Percentiles rank a stretch among this genome's conserved stretches.
phyloP scores from a whole-genome alignment of 2,797 vertebrate genomes.

The Phataginus tricuspis region DNA sequence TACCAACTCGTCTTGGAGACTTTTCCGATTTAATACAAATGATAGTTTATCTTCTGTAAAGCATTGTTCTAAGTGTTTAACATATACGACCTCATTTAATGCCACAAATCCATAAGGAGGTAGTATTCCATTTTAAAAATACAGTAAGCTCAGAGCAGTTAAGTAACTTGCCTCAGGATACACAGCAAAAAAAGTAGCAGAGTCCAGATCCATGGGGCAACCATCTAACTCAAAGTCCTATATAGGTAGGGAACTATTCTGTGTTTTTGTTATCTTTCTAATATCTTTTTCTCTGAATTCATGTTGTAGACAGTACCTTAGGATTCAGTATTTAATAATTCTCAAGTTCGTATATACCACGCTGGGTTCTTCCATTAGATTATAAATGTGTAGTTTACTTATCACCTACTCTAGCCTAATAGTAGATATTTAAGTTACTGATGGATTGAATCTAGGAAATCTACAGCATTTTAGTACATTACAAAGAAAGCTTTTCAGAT shows the following conservation, averaged over 20 bases:
- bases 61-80: background rate
- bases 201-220: background rate
- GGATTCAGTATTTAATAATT: background rate
- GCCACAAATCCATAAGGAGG: background rate
- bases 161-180: background rate
- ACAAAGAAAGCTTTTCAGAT: background rate
- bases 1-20: background rate
- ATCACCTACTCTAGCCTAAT: background rate
- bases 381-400: background rate
- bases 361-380: background rate
- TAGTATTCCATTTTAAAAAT: background rate
- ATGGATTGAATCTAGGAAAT: background rate
- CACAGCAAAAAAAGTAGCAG: background rate
- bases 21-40: background rate
- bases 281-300: background rate
- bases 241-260: background rate
- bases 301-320: background rate
- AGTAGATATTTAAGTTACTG: conserved; percentile 19
- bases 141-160: background rate
- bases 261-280: background rate
- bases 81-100: background rate
- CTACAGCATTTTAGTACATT: background rate
- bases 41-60: background rate
- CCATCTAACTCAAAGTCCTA: background rate
- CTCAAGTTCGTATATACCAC: background rate